phyloP scores from a whole-genome alignment of 2,797 vertebrate species.

The Catamblyrhynchus diadema region DNA sequence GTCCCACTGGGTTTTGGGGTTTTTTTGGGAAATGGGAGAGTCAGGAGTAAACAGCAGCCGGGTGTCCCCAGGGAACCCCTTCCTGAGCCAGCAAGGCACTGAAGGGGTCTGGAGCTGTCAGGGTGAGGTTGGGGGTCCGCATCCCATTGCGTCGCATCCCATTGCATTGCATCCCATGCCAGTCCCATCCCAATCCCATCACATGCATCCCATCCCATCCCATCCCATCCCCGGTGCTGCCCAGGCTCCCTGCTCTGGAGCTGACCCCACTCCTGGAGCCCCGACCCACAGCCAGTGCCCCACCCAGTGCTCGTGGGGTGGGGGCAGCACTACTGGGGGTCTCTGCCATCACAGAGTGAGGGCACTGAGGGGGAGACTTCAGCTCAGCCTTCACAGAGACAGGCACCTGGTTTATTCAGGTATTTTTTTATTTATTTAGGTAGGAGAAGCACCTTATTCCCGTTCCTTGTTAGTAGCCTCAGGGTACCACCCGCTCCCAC shows the following conservation, averaged over 20 bases:
- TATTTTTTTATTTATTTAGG: background rate
- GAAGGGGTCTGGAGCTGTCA: background rate
- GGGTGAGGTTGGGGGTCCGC: fast-evolving
- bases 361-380: background rate
- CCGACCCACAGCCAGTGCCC: background rate
- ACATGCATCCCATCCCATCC: no score
- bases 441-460: conserved; percentile 10
- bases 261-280: background rate
- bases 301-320: fast-evolving
- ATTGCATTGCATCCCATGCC: no score
- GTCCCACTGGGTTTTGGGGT: fast-evolving
- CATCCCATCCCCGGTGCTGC: no score
- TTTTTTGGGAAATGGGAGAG: fast-evolving
- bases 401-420: background rate
- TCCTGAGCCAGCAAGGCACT: background rate
- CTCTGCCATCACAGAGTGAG: background rate
- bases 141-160: no score
- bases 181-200: no score
- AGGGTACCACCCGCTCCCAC: background rate
- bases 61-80: fast-evolving
- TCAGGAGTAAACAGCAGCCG: background rate
- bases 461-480: fast-evolving
- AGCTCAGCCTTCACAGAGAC: background rate
- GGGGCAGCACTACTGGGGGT: fast-evolving
- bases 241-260: background rate